Evolutionary conservation across 2,113 vertebrate genomes (phyloP).

Genomic region (Heterotilapia buettikoferi): DNA sequence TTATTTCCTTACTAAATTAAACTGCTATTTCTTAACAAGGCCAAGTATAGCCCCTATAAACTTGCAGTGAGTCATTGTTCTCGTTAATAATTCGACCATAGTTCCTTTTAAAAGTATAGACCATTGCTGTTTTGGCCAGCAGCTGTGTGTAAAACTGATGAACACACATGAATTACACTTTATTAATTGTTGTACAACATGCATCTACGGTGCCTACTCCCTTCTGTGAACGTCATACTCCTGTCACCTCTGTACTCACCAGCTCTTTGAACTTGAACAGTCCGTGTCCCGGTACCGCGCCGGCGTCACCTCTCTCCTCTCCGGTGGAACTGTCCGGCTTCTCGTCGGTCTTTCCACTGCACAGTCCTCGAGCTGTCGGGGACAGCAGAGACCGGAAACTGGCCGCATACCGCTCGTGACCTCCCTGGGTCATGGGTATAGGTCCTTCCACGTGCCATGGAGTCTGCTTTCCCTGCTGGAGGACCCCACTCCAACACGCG

Average conservation of each 20-base stretch:
- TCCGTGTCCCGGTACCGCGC: slow-evolving; percentile 42
- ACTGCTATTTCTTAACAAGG: background rate
- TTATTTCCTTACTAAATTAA: no score
- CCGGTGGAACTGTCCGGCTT: background rate
- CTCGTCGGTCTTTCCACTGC: slow-evolving; percentile 14
- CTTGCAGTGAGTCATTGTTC: no score
- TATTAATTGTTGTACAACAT: background rate
- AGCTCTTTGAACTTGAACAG: slow-evolving; percentile 75
- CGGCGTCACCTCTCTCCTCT: background rate
- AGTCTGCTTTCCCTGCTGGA: background rate
- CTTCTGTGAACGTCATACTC: background rate
- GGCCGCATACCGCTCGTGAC: background rate
- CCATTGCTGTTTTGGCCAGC: background rate
- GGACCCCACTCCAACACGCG: background rate
- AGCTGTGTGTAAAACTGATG: background rate
- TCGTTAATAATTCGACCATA: background rate
- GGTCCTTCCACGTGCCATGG: background rate
- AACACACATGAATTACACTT: background rate
- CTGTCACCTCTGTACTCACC: slow-evolving; percentile 47
- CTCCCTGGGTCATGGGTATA: background rate
- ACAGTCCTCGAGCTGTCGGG: background rate
- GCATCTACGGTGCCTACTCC: background rate
- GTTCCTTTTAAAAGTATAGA: background rate
- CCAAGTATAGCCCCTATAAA: no score
- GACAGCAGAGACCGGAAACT: background rate